Conservation (phyloP, 2,113 vertebrate species). For the Abramis brama region DNA sequence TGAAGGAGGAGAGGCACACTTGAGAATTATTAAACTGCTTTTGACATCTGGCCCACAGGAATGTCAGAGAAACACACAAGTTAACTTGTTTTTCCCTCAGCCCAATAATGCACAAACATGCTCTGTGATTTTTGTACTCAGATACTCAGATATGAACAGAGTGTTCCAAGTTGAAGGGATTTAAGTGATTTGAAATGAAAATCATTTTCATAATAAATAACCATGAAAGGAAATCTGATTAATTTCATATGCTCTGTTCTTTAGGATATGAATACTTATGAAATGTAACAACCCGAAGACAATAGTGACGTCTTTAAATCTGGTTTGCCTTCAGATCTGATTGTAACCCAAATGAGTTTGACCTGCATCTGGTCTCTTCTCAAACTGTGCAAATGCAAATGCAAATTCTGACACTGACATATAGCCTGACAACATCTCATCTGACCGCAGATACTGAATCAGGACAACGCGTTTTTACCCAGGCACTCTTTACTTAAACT, state of each 20-base stretch:
- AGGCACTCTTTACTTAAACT: too few relatives aligned
- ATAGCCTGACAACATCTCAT: too few relatives aligned
- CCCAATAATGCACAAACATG: constrained; percentile 3
- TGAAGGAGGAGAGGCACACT: not conserved
- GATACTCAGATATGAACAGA: constrained; percentile 29
- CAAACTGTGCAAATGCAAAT: not conserved
- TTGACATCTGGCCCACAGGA: constrained; percentile 52
- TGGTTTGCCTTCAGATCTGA: constrained; percentile 5
- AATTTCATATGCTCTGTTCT: not conserved
- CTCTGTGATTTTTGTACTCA: constrained; percentile 7
- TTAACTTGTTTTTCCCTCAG: constrained; percentile 10
- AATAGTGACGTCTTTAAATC: not conserved
- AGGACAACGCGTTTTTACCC: too few relatives aligned
- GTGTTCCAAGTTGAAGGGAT: constrained; percentile 9
- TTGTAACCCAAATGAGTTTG: not conserved
- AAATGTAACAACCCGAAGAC: constrained; percentile 4
- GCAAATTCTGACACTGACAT: not conserved
- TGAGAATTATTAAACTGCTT: constrained; percentile 7
- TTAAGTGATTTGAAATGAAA: constrained; percentile 26
- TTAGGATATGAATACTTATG: not conserved
- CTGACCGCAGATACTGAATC: too few relatives aligned
- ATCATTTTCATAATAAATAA: constrained; percentile 40
- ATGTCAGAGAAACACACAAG: constrained; percentile 1
- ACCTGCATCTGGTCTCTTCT: not conserved
- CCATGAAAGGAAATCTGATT: not conserved